These are phyloP conservation scores for Bufo gargarizans DNA, from an alignment of 2,113 vertebrate species.

Conservation along the genomic window DNA sequence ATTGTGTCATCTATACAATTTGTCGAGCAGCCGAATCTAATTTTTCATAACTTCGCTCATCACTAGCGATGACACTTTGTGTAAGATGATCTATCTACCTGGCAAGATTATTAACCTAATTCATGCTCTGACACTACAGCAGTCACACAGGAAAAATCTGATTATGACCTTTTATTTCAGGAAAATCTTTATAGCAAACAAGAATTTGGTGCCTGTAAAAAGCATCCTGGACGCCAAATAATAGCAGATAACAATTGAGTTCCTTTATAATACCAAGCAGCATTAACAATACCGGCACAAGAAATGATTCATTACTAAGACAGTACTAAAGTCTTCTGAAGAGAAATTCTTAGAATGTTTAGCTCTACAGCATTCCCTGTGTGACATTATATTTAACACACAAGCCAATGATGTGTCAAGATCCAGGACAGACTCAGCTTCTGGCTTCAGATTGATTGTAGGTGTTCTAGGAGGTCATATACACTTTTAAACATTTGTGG, in stretches of 20 bases:
- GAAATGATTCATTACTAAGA: constrained; percentile 10
- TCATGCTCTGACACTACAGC: too few relatives aligned
- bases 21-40: too few relatives aligned
- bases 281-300: neutral
- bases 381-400: constrained; percentile 15
- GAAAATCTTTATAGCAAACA: too few relatives aligned
- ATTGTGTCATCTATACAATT: too few relatives aligned
- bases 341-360: neutral
- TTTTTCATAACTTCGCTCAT: too few relatives aligned
- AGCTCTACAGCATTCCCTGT: neutral
- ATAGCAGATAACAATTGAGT: neutral
- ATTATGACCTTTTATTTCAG: neutral
- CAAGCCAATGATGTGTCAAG: neutral
- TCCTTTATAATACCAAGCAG: neutral
- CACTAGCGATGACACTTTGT: too few relatives aligned
- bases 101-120: too few relatives aligned
- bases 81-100: too few relatives aligned
- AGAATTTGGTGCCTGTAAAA: too few relatives aligned
- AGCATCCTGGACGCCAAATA: neutral
- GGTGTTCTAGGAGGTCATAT: neutral
- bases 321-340: neutral
- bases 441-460: neutral
- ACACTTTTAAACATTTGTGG: constrained; percentile 4
- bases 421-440: neutral
- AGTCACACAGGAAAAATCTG: too few relatives aligned